These are phyloP conservation scores for Amblyraja radiata DNA, from an alignment of 2,797 vertebrate genomes.

Conservation along the genomic window DNA sequence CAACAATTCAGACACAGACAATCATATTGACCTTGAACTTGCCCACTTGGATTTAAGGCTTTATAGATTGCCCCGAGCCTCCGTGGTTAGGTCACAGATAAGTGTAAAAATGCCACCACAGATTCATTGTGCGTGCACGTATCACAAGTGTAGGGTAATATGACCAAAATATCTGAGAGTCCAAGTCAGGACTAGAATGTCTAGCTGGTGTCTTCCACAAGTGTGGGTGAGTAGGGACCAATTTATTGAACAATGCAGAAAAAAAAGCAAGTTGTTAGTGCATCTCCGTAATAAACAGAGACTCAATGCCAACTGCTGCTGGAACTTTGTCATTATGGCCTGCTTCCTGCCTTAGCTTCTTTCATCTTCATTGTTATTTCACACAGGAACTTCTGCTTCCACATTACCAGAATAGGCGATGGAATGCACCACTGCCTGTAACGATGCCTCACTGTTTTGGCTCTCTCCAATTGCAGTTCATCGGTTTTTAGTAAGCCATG, in stretches of 20 bases:
- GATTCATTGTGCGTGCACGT: too few relatives aligned
- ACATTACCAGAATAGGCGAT: not conserved
- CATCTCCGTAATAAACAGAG: not conserved
- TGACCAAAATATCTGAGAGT: not conserved
- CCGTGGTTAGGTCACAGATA: not conserved
- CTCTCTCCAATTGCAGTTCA: not conserved
- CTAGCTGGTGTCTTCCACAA: not conserved
- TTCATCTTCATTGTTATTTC: not conserved
- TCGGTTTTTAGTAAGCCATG: not conserved
- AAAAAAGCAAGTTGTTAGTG: not conserved
- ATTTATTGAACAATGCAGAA: not conserved
- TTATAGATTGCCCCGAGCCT: not conserved
- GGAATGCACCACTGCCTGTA: not conserved
- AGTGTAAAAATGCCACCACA: not conserved
- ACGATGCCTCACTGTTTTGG: not conserved
- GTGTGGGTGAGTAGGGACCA: not conserved
- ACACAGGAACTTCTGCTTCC: not conserved
- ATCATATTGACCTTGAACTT: not conserved
- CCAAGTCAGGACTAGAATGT: not conserved
- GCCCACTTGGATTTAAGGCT: not conserved
- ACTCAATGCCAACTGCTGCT: not conserved
- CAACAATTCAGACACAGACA: not conserved
- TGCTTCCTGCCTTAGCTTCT: not conserved
- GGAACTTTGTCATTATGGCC: not conserved
- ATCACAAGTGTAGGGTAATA: not conserved